Base-by-base conservation (phyloP, 1,140 invertebrate species). In the Carposina sasakii region DNA sequence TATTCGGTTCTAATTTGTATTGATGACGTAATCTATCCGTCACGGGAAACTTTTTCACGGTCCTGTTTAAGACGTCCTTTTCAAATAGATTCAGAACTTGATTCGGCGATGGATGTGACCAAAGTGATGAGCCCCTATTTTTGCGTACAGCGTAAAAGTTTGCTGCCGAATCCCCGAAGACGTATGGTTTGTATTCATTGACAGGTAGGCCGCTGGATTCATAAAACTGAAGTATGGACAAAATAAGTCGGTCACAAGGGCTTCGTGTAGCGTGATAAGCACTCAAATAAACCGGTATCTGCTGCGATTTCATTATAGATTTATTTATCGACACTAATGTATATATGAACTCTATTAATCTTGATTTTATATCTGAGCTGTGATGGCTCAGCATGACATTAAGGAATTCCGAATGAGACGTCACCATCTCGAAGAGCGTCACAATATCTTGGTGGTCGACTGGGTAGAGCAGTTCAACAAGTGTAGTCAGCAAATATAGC, bases 141-240 rank as follows among this genome's bases (percentile, higher is more conserved):
- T 48, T 88, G 65, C 89, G 87, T 0, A 94, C 82, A 10, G 91
- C 90, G 60, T 94, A 94, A 72, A 93, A 89, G 23, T 88, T 89
- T 9, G 91, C 89, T 0, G 93, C 94, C 12, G 90, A 88, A 65
- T 89, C 89, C 4, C 94, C 93, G 90, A 92, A 95, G 0, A 95
- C 79, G 61, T 91, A 95, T 10, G 94, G 94, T 53, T 90, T 90
- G 60, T 89, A 94, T 76, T 90, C 85, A 34, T 87, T 84, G 10
- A 93, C 84, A 49, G 88, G 88, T 26, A 89, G 76, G 12, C 86
- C 85, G 40, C 87, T 84, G 23, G 65, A 72, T 71, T 93, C 91
- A 60, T 92, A 92, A 52, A 87, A 84, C 20, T 88, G 81, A 23
- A 93, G 65, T 56, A 92, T 86, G 16, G 85, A 78, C 42, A 92